Percentiles rank a stretch among this genome's conserved stretches.
phyloP scores from a whole-genome alignment of 35 echinoderm and acorn worm species.

The Ptychodera flava region DNA sequence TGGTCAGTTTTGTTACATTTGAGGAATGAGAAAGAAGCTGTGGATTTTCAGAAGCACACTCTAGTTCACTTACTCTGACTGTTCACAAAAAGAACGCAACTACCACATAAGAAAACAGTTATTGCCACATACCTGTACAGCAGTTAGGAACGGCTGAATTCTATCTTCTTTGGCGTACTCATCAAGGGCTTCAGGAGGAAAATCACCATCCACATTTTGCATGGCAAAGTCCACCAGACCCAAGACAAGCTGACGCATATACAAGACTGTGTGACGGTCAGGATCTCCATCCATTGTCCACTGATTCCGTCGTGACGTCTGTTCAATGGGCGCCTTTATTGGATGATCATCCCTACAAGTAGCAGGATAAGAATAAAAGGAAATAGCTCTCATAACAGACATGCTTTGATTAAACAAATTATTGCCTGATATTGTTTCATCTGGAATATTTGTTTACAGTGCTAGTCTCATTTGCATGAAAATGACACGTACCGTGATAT shows the following conservation, averaged over 20 bases:
- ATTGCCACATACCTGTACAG: not conserved
- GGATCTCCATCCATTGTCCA: constrained; percentile 36
- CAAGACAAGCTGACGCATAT: constrained; percentile 30
- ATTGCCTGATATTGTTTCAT: too few relatives aligned
- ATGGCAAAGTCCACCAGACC: constrained; percentile 37
- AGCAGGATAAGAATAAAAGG: too few relatives aligned
- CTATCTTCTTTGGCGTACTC: not conserved
- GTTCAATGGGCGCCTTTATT: constrained; percentile 5
- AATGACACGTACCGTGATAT: too few relatives aligned
- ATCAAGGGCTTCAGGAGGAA: not conserved
- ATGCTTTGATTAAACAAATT: too few relatives aligned
- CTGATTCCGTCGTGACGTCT: not conserved
- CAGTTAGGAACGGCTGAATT: not conserved
- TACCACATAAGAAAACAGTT: not conserved
- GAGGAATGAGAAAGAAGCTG: not conserved
- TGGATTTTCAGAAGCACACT: not conserved
- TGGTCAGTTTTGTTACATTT: not conserved
- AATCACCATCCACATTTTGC: constrained; percentile 32
- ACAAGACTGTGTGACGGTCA: constrained; percentile 30
- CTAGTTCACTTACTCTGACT: too few relatives aligned
- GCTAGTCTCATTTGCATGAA: too few relatives aligned
- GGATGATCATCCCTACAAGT: not conserved
- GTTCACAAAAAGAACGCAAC: not conserved
- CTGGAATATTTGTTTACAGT: too few relatives aligned
- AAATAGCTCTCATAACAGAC: too few relatives aligned